These are phyloP conservation scores for Geotrypetes seraphini DNA, from an alignment of 2,797 vertebrate species.

Conservation along the genomic window DNA sequence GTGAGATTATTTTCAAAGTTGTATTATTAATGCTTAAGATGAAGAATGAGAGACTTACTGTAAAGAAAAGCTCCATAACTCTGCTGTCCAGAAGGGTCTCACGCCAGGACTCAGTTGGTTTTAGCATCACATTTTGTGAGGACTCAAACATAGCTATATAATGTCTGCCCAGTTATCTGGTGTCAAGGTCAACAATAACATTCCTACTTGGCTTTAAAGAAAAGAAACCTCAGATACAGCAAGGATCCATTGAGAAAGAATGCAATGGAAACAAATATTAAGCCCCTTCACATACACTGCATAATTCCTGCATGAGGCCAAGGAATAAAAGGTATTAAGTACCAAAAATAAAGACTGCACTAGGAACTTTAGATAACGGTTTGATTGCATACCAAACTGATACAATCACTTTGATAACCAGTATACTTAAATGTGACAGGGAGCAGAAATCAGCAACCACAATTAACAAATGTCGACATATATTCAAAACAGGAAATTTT, in stretches of 20 bases:
- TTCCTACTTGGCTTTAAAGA: conserved; percentile 54
- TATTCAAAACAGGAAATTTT: conserved; percentile 35
- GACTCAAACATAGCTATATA: conserved; percentile 99
- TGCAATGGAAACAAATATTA: conserved; percentile 63
- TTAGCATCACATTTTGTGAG: conserved; percentile 94
- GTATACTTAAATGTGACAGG: conserved; percentile 37
- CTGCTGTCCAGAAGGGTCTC: conserved; percentile 93
- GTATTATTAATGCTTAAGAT: too few relatives aligned
- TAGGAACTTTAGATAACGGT: conserved; percentile 80
- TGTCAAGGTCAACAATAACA: conserved; percentile 92
- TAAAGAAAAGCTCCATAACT: conserved; percentile 98
- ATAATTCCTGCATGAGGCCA: conserved; percentile 67
- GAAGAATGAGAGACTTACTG: conserved; percentile 71
- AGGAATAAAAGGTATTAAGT: conserved; percentile 66
- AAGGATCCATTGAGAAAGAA: conserved; percentile 58
- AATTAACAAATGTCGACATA: conserved; percentile 47
- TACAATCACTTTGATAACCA: conserved; percentile 65
- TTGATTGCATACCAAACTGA: conserved; percentile 68
- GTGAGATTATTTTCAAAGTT: too few relatives aligned
- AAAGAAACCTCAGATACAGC: conserved; percentile 54
- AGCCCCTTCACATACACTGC: conserved; percentile 68
- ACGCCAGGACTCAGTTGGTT: conserved; percentile 95
- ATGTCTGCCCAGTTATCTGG: conserved; percentile 93
- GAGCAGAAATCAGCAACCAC: conserved; percentile 33
- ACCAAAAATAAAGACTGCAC: conserved; percentile 59